Evolutionary conservation across 2,113 vertebrate species (phyloP).

Genomic region (Elaphurus davidianus): DNA sequence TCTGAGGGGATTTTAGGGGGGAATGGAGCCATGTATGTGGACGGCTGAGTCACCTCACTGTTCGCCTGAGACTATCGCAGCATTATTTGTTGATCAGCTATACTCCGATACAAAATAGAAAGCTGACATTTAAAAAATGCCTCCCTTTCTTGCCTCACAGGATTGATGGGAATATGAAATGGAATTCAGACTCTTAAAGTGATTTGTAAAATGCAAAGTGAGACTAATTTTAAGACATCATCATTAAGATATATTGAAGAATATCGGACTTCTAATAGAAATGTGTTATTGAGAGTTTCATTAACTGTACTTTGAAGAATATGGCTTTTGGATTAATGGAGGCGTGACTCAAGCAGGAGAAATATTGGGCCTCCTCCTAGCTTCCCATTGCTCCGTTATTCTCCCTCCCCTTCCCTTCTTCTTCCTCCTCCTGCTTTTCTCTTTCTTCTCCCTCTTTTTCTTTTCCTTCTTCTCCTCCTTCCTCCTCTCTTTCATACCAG

Average conservation of each 20-base stretch:
- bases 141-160: not conserved
- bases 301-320: not conserved
- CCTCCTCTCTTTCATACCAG: not conserved
- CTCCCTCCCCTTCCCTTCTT: rapidly evolving
- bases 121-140: not conserved
- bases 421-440: rapidly evolving
- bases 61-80: not conserved
- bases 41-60: not conserved
- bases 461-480: rapidly evolving
- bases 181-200: not conserved
- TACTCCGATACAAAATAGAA: not conserved
- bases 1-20: not conserved
- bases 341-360: not conserved
- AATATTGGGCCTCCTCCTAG: not conserved
- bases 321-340: not conserved
- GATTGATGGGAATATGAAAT: not conserved
- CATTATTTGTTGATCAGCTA: not conserved
- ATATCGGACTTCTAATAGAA: not conserved
- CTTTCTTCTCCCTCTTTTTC: too few species aligned
- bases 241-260: not conserved
- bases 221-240: not conserved
- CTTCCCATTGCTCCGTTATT: rapidly evolving
- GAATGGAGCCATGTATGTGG: not conserved
- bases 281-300: not conserved
- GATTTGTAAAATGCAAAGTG: not conserved